A percentile compares a stretch with the other conserved stretches of the same genome.
Evolutionary conservation across 2,888 invertebrate genomes (phyloP).

Genomic region (Theodoxus fluviatilis): DNA sequence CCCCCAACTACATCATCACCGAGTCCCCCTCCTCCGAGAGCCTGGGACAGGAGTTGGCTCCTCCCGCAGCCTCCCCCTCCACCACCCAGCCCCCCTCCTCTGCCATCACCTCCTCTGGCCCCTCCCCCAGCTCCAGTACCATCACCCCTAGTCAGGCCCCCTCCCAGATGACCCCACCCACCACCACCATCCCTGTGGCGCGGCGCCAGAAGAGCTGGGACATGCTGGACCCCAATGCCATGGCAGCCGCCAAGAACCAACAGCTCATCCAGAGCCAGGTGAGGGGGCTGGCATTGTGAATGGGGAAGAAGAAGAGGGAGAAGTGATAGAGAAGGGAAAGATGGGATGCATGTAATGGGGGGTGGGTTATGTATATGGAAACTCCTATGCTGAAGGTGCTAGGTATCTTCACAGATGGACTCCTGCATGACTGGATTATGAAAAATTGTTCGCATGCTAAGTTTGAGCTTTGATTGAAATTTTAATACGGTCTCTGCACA

Average conservation of each 20-base stretch:
- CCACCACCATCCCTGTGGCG: conserved; percentile 66
- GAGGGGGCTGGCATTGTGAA: neutral
- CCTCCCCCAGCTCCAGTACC: conserved; percentile 42
- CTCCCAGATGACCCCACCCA: conserved; percentile 35
- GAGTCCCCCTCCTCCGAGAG: conserved; percentile 66
- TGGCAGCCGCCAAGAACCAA: conserved; percentile 78
- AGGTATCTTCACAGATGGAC: no score
- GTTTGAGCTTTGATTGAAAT: no score
- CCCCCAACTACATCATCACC: conserved; percentile 66
- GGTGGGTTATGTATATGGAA: neutral
- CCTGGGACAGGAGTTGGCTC: conserved; percentile 58
- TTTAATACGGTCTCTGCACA: no score
- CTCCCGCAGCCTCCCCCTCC: conserved; percentile 38
- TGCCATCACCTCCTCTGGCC: conserved; percentile 36
- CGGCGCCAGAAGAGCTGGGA: conserved; percentile 93
- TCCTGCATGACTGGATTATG: no score
- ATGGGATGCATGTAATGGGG: neutral
- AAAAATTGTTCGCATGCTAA: no score
- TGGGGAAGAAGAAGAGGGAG: neutral
- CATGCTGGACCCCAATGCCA: conserved; percentile 84
- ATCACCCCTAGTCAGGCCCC: conserved; percentile 39
- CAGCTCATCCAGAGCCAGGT: conserved; percentile 55
- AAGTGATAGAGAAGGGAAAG: neutral
- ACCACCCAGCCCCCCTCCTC: conserved; percentile 38
- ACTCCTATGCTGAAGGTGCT: neutral